Conservation (phyloP, 1,140 invertebrate genomes). For the Bombyx mori region ASM3026992v2 NC_085109.1:7030501-7031000, state of each 20-base stretch:
- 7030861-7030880: constrained; percentile 42
- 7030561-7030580: too few species aligned
- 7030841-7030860: constrained; percentile 60
- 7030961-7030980: constrained; percentile 58
- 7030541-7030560: too few species aligned
- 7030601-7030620: too few species aligned
- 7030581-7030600: too few species aligned
- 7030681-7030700: too few species aligned
- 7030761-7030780: constrained; percentile 30
- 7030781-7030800: constrained; percentile 54
- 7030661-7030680: too few species aligned
- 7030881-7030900: constrained; percentile 55
- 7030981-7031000: constrained; percentile 26
- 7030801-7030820: constrained; percentile 69
- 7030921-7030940: constrained; percentile 52
- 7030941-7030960: constrained; percentile 52
- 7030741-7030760: constrained; percentile 18
- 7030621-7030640: too few species aligned
- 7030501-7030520: too few species aligned
- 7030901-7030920: constrained; percentile 61
- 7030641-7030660: too few species aligned
- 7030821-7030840: constrained; percentile 67
- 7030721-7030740: neutral
- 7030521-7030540: too few species aligned
- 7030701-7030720: too few species aligned